These are phyloP conservation scores for Choloepus hoffmanni DNA, from an alignment of 2,113 vertebrate genomes.

Conservation along the genomic window DNA sequence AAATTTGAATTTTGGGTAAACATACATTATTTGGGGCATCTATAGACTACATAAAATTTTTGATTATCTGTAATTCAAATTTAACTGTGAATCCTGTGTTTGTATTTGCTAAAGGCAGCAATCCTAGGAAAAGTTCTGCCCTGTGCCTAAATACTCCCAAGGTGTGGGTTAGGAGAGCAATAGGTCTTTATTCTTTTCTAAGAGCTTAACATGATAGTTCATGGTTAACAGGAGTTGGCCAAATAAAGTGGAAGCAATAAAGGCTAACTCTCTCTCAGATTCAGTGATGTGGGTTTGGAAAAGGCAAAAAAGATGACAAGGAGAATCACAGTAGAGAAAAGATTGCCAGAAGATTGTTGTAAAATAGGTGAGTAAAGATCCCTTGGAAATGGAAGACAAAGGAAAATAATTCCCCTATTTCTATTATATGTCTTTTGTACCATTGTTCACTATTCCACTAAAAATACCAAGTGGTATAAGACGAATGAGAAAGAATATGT, in stretches of 20 bases:
- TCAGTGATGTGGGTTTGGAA: neutral
- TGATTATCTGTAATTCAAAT: neutral
- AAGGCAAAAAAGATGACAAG: neutral
- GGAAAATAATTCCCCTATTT: neutral
- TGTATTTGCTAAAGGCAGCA: neutral
- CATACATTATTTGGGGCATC: neutral
- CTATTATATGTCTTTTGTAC: neutral
- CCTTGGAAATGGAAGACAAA: neutral
- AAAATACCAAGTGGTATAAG: neutral
- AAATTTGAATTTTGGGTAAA: conserved; percentile 10
- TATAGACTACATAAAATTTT: neutral
- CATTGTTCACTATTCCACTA: neutral
- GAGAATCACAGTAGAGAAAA: neutral
- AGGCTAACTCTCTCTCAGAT: neutral
- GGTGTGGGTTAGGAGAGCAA: neutral
- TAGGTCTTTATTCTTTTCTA: neutral
- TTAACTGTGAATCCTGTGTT: neutral
- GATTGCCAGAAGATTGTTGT: neutral
- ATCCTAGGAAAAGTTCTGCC: neutral
- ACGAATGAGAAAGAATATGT: neutral
- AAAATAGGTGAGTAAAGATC: neutral
- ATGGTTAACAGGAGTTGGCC: neutral
- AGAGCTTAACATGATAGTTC: neutral
- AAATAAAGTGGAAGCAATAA: neutral
- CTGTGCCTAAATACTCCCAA: neutral